Base-by-base conservation (phyloP, 2,113 vertebrate species). In the Apus apus region DNA sequence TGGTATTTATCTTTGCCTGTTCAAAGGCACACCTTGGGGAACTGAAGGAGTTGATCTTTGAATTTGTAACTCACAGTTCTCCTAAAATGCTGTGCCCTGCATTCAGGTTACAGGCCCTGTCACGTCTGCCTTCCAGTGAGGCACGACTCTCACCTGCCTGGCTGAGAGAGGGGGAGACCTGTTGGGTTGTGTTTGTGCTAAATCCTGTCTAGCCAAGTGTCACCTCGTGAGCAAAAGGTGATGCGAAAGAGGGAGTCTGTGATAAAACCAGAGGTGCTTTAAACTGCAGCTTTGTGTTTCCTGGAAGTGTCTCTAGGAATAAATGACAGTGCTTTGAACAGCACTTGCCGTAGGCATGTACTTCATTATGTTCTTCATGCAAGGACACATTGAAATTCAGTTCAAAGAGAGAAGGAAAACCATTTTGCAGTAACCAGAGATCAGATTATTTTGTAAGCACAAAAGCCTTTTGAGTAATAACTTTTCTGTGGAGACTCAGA, bases 361-460 rank as follows among this genome's bases (percentile, higher is more conserved):
- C 74, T 75, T 94, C 51, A 61, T 88, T 88, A 40, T 61, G 80
- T 68, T 88, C 83, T 86, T 93, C 72, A 32, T 75, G 86, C 88
- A 96, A 81, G 83, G 75, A 77, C 75, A 56, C 50, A 88, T 4
- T 88, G 94, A 87, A 91, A 95, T 81, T 29, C 74, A 90, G 92
- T 84, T 95, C 94, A 96, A 93, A 95, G 95, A 88, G 58, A 91
- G 70, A 73, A 85, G n/a, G 29, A 87, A 90, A 91, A 38, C 22
- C 38, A 82, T 90, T 74, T 56, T 86, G 72, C 87, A 80, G 60
- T n/a, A 43, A 79, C 67, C 64, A 93, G 85, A 96, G 95, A 94
- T 94, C 82, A 90, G 94, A 90, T 95, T 77, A 80, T 91, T 90
- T 17, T 38, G 64, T 78, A 61, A 93, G 91, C 45, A 86, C 70